Percentiles rank a stretch among this genome's conserved stretches.
These are phyloP conservation scores for Rhyacophila brunnea DNA, from an alignment of 1,140 invertebrate species.

Conservation along the genomic window DNA sequence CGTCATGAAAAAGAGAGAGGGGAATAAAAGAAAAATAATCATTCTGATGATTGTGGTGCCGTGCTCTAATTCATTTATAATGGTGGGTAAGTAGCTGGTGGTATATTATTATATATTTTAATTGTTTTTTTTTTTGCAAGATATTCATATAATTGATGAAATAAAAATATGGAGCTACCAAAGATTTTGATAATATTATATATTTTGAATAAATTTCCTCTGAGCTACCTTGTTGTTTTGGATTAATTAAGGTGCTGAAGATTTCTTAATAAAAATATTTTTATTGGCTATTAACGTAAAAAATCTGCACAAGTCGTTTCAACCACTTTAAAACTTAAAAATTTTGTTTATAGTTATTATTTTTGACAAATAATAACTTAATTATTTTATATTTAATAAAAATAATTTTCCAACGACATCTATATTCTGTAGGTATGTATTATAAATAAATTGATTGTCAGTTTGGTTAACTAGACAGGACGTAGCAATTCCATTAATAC, in stretches of 20 bases:
- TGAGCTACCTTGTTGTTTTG: neutral
- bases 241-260: neutral
- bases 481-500: too few species aligned
- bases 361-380: neutral
- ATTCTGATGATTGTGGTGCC: slow-evolving; percentile 46
- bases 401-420: too few species aligned
- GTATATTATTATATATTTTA: neutral
- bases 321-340: too few species aligned
- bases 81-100: slow-evolving; percentile 41
- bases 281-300: too few species aligned
- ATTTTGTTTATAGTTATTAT: neutral
- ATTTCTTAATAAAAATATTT: neutral
- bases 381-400: neutral
- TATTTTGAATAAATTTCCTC: neutral
- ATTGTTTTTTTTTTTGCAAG: neutral
- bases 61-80: slow-evolving; percentile 43
- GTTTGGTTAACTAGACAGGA: too few species aligned
- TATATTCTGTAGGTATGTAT: too few species aligned
- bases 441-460: too few species aligned
- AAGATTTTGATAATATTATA: neutral
- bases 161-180: neutral
- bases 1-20: slow-evolving; percentile 42
- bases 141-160: neutral
- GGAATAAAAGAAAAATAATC: slow-evolving; percentile 43
- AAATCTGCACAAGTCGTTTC: too few species aligned